These are phyloP conservation scores for Dryobota labecula DNA, from an alignment of 2,888 invertebrate species.

Conservation along the genomic window DNA sequence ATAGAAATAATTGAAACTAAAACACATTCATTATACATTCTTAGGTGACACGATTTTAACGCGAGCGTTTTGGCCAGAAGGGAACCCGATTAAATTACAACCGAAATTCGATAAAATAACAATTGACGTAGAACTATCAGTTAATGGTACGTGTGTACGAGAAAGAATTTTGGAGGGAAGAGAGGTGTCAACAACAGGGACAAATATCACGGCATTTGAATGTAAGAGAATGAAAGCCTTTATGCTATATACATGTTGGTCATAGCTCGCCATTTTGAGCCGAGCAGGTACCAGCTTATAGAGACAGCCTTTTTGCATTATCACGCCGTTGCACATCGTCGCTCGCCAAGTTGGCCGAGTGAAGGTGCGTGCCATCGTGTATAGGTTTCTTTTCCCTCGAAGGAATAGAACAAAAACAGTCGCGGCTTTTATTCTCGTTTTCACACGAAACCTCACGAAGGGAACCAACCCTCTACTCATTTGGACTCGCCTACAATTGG, in stretches of 20 bases:
- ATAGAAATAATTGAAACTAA: not conserved
- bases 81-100: not conserved
- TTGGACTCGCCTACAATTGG: not conserved
- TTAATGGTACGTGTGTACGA: not conserved
- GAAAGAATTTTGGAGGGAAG: slow-evolving; percentile 1
- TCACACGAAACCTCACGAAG: not conserved
- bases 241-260: not conserved
- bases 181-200: not conserved
- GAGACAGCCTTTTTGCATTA: not conserved
- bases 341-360: not conserved
- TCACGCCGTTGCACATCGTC: not conserved
- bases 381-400: not conserved
- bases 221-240: not conserved
- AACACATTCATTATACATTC: not conserved
- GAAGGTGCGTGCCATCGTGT: not conserved
- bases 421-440: not conserved
- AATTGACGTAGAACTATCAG: slow-evolving; percentile 1
- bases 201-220: not conserved
- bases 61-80: not conserved
- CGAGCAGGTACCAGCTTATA: not conserved
- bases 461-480: not conserved
- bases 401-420: not conserved
- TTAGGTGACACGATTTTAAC: not conserved
- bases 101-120: not conserved
- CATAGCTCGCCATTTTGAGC: not conserved